Conservation (phyloP, 1,140 invertebrate species). For the Luehdorfia chinensis region DNA sequence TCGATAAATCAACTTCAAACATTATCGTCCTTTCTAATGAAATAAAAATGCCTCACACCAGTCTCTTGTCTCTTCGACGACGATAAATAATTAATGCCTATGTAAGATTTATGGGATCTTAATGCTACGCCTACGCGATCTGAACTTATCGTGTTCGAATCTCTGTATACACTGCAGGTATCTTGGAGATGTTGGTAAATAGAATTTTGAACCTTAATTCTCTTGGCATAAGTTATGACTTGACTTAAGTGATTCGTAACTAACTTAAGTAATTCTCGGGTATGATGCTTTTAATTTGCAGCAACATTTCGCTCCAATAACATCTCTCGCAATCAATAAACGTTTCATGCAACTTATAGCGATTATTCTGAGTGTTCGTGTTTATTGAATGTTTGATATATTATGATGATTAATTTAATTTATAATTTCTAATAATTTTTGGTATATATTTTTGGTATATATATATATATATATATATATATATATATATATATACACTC, state of each 20-base stretch:
- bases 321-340: slow-evolving; percentile 2
- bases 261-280: no score
- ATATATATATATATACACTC: no score
- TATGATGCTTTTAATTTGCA: slow-evolving; percentile 6
- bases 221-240: no score
- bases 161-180: slow-evolving; percentile 4
- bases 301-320: neutral
- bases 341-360: neutral
- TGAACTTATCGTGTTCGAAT: slow-evolving; percentile 24
- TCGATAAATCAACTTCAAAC: slow-evolving; percentile 51
- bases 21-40: slow-evolving; percentile 49
- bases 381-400: no score
- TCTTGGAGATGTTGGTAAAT: slow-evolving; percentile 1
- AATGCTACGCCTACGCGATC: slow-evolving; percentile 51
- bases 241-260: no score
- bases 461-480: no score
- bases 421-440: no score
- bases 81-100: slow-evolving; percentile 48
- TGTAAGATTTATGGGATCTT: slow-evolving; percentile 55
- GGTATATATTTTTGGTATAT: no score
- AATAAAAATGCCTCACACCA: slow-evolving; percentile 41
- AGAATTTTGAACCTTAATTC: slow-evolving; percentile 6
- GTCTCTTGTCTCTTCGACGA: slow-evolving; percentile 24
- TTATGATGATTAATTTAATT: no score
- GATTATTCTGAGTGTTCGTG: slow-evolving; percentile 1